Conservation (phyloP, 2,888 invertebrate genomes). For the Ochropleura plecta region DNA sequence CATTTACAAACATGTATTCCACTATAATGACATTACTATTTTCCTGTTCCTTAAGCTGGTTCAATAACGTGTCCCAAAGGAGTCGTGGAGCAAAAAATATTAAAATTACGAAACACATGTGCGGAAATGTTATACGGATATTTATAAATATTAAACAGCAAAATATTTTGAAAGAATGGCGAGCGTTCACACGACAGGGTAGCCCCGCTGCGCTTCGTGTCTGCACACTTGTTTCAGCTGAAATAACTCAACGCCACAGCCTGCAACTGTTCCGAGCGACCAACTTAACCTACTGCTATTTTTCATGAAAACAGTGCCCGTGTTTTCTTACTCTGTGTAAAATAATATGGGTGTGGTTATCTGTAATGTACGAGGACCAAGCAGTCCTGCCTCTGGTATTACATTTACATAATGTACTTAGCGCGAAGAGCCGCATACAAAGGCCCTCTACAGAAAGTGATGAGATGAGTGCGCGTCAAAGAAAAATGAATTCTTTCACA, state of each 20-base stretch:
- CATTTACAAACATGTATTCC: conserved; percentile 11
- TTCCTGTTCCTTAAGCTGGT: conserved; percentile 15
- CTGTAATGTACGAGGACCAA: conserved; percentile 78
- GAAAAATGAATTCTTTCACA: conserved; percentile 79
- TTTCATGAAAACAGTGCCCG: conserved; percentile 24
- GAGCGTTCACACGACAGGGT: conserved; percentile 44
- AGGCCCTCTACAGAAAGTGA: conserved; percentile 82
- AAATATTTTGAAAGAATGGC: conserved; percentile 54
- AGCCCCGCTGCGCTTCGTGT: conserved; percentile 54
- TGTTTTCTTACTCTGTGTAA: conserved; percentile 68
- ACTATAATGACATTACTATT: conserved; percentile 21
- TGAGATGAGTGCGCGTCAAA: conserved; percentile 76
- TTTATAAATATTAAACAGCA: conserved; percentile 54
- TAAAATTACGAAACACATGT: conserved; percentile 38
- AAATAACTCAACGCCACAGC: conserved; percentile 64
- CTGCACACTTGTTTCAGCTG: conserved; percentile 48
- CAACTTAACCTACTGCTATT: conserved; percentile 34
- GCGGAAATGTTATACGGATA: conserved; percentile 31
- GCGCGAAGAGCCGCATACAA: conserved; percentile 84
- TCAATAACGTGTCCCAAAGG: conserved; percentile 6
- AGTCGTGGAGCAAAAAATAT: conserved; percentile 36
- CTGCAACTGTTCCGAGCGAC: conserved; percentile 25
- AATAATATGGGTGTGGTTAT: conserved; percentile 83
- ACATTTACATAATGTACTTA: conserved; percentile 89
- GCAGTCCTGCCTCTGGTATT: conserved; percentile 84